Evolutionary conservation across 1,140 invertebrate species (phyloP).

Genomic region (Atta texana): DNA sequence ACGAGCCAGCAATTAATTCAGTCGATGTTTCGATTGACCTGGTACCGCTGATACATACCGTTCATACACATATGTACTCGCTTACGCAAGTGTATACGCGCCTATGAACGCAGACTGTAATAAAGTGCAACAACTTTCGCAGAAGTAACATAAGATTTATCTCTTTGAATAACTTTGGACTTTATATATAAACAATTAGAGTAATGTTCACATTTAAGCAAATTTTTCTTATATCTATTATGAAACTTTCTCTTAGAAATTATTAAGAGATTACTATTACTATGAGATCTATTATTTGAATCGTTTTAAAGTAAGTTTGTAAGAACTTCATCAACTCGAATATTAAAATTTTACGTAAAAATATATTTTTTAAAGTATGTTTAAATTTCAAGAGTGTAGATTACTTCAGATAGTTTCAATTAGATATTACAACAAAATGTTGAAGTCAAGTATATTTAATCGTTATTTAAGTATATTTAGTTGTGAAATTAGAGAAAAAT

Average conservation of each 20-base stretch:
- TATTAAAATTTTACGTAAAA: slow-evolving; percentile 6
- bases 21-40: slow-evolving; percentile 61
- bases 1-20: slow-evolving; percentile 67
- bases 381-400: background rate
- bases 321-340: slow-evolving; percentile 1
- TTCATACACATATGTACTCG: background rate
- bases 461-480: background rate
- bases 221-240: slow-evolving; percentile 30
- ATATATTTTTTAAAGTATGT: background rate
- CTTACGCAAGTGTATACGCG: background rate
- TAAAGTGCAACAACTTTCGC: slow-evolving; percentile 43
- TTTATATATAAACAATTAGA: background rate
- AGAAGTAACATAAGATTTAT: background rate
- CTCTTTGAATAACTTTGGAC: slow-evolving; percentile 4
- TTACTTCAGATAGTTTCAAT: background rate
- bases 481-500: background rate
- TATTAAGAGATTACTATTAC: background rate
- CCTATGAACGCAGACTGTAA: background rate
- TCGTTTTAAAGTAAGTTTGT: background rate
- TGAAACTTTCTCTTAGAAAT: slow-evolving; percentile 7
- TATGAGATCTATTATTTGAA: background rate
- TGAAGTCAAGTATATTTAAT: background rate
- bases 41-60: slow-evolving; percentile 27
- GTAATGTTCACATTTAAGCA: slow-evolving; percentile 52
- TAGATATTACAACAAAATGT: background rate